A percentile compares a stretch with the other conserved stretches of the same genome.
phyloP scores from a whole-genome alignment of 2,797 vertebrate genomes.

The Tenualosa thibaudeaui region DNA sequence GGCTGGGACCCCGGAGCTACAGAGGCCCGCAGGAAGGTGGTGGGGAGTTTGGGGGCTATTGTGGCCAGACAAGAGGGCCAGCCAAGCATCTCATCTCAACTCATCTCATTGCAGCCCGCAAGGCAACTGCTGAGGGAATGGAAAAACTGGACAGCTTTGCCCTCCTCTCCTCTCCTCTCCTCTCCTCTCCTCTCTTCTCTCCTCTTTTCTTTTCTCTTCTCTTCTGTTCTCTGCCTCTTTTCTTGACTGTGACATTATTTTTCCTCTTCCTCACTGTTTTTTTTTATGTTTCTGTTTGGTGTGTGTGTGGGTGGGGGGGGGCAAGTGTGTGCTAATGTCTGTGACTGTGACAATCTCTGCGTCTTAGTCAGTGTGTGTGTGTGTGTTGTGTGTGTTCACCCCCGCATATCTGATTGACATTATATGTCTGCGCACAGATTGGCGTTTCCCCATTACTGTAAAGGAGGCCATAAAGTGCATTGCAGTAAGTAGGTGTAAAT shows the following conservation, averaged over 20 bases:
- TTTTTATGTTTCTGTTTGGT: background rate
- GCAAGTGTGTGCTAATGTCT: background rate
- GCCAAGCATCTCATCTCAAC: background rate
- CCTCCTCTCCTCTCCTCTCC: background rate
- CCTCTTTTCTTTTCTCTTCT: background rate
- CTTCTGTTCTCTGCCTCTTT: background rate
- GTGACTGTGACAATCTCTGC: background rate
- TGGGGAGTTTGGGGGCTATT: background rate
- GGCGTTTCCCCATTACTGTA: background rate
- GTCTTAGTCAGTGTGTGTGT: background rate
- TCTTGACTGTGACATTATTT: background rate
- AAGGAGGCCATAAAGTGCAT: background rate
- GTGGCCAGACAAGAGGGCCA: background rate
- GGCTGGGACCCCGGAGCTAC: background rate
- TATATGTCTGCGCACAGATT: background rate
- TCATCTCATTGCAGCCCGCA: background rate
- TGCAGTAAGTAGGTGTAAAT: constrained; percentile 33
- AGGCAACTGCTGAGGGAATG: constrained; percentile 14
- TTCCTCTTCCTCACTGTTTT: background rate
- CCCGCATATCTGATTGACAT: background rate
- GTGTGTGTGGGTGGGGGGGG: background rate
- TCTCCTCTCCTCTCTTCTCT: background rate
- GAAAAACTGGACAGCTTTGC: constrained; percentile 2
- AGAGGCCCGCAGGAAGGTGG: background rate
- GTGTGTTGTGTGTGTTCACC: background rate